These are phyloP conservation scores for Cyanistes caeruleus DNA, from an alignment of 2,113 vertebrate genomes.

Conservation along the genomic window DNA sequence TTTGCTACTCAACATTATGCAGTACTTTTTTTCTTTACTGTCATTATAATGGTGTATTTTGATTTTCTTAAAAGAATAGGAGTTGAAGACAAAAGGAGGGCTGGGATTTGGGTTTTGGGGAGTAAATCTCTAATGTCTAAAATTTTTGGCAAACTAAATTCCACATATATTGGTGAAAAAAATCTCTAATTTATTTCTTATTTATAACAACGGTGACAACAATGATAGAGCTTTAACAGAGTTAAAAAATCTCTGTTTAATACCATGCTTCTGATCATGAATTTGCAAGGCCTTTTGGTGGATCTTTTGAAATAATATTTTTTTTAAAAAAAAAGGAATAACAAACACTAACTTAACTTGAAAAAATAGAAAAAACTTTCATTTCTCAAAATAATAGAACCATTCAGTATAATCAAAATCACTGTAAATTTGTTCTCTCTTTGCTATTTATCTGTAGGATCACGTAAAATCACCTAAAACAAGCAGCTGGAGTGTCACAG, in stretches of 20 bases:
- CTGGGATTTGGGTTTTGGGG: not conserved
- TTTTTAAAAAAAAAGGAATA: not conserved
- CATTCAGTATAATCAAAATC: not conserved
- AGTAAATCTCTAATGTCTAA: not conserved
- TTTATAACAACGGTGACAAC: not conserved
- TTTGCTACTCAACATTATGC: not conserved
- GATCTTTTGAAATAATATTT: not conserved
- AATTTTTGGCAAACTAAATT: not conserved
- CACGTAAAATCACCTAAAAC: not conserved
- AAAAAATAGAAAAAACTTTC: not conserved
- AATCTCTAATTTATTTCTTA: not conserved
- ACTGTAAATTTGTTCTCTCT: not conserved
- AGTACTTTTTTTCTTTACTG: not conserved
- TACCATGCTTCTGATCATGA: not conserved
- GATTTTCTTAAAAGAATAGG: not conserved
- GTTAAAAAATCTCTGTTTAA: not conserved
- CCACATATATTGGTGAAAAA: not conserved
- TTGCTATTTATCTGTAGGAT: not conserved
- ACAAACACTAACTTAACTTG: not conserved
- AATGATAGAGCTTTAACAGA: not conserved
- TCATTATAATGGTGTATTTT: not conserved
- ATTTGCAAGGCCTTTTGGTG: not conserved
- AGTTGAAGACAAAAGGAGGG: accelerated
- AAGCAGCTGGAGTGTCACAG: not conserved
- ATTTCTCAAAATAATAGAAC: not conserved